Conservation (phyloP, 2,113 vertebrate species). For the Picathartes gymnocephalus region DNA sequence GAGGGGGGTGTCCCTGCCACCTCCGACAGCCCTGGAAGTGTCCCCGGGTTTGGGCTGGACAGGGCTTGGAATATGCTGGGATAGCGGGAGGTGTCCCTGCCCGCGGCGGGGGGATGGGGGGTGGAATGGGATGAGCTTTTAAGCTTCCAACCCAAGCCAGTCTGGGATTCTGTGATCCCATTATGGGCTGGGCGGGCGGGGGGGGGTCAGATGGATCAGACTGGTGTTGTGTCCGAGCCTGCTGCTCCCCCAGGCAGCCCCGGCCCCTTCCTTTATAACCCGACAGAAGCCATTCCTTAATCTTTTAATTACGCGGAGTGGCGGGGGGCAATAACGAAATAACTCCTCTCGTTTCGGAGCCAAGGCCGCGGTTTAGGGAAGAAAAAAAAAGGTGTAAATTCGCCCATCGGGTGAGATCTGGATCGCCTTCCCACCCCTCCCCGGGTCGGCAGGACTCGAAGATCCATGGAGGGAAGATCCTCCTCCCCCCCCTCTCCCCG, state of each 20-base stretch:
- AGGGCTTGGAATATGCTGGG: background rate
- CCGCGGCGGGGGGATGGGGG: background rate
- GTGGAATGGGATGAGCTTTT: background rate
- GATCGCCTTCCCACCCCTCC: background rate
- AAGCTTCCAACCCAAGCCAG: background rate
- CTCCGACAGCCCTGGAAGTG: background rate
- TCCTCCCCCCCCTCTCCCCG: background rate
- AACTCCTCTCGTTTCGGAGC: background rate
- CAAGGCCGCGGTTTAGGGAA: background rate
- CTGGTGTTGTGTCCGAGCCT: background rate
- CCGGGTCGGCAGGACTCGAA: fast-evolving
- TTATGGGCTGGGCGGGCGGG: background rate
- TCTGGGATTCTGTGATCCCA: background rate
- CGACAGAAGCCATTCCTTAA: background rate
- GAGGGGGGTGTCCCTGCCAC: background rate
- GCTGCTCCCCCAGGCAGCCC: background rate
- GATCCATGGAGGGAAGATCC: background rate
- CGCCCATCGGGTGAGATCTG: background rate
- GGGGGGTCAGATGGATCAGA: background rate
- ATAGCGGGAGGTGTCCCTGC: background rate
- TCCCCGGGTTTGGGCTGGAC: fast-evolving
- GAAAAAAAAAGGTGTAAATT: background rate
- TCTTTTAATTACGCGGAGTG: background rate
- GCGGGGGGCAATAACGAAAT: background rate
- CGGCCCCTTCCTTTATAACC: background rate